phyloP scores from a whole-genome alignment of 2,113 vertebrate species.

The Xiphophorus maculatus region DNA sequence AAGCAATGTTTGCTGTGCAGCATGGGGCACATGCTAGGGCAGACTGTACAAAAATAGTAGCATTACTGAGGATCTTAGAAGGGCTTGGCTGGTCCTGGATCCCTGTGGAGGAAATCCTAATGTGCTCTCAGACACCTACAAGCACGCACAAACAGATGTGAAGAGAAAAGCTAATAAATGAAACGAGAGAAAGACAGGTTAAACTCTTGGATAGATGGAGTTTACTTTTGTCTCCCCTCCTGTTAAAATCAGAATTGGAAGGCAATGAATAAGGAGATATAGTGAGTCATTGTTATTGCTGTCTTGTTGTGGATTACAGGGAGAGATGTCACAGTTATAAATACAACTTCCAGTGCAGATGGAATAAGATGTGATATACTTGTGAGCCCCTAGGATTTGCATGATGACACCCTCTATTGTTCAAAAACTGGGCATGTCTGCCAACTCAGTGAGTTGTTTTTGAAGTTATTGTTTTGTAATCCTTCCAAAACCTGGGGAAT shows the following conservation, averaged over 20 bases:
- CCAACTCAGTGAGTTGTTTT: not conserved
- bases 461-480: not conserved
- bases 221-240: constrained; percentile 10
- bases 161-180: not conserved
- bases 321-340: not conserved
- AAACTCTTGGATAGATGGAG: not conserved
- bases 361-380: not conserved
- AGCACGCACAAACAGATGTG: constrained; percentile 6
- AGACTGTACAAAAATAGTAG: constrained; percentile 52
- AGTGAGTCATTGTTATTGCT: not conserved
- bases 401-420: not conserved
- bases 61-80: constrained; percentile 46
- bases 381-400: not conserved
- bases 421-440: not conserved
- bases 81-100: constrained; percentile 37
- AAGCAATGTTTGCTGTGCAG: constrained; percentile 44
- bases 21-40: constrained; percentile 31
- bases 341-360: not conserved
- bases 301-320: not conserved
- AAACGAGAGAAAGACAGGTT: not conserved
- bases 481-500: not conserved
- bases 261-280: not conserved
- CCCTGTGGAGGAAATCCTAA: constrained; percentile 31
- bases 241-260: not conserved
- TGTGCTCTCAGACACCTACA: constrained; percentile 18